phyloP scores from a whole-genome alignment of 2,888 invertebrate genomes.

The Cryptophagus acutangulus region DNA sequence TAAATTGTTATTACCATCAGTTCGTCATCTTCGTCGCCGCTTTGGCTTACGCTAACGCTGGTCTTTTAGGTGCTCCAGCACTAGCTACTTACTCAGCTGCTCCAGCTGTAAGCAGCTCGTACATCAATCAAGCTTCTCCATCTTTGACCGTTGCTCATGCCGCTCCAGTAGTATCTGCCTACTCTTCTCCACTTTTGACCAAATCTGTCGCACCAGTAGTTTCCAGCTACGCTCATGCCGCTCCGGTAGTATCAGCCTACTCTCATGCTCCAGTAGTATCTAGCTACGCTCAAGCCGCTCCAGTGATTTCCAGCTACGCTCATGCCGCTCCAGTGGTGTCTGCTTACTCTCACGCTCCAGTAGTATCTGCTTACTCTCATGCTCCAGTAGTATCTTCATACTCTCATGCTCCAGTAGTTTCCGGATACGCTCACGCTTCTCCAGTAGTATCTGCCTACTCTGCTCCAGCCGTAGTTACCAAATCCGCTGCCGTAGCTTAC shows the following conservation, averaged over 20 bases:
- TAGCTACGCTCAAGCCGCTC: constrained; percentile 29
- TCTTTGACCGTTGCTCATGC: constrained; percentile 28
- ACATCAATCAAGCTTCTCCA: constrained; percentile 34
- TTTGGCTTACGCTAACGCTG: constrained; percentile 59
- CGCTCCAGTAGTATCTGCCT: constrained; percentile 33
- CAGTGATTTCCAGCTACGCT: no score
- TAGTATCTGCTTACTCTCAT: constrained; percentile 51
- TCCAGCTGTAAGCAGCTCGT: no score
- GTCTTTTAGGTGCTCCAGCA: constrained; percentile 45
- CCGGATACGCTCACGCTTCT: constrained; percentile 13
- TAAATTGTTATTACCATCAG: constrained; percentile 33
- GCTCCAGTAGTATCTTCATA: constrained; percentile 44
- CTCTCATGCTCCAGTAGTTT: constrained; percentile 39
- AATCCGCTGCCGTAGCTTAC: constrained; percentile 47
- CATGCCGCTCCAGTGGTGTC: constrained; percentile 15
- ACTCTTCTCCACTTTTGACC: constrained; percentile 17
- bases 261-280: constrained; percentile 24
- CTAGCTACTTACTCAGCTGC: constrained; percentile 31
- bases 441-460: constrained; percentile 42
- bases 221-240: constrained; percentile 12
- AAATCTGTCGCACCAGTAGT: constrained; percentile 43
- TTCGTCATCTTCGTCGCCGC: constrained; percentile 55
- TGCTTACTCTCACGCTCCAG: constrained; percentile 19
- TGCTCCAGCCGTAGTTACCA: constrained; percentile 5
- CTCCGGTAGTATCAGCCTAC: constrained; percentile 17